Percentiles rank a stretch among this genome's conserved stretches.
Evolutionary conservation across 2,797 vertebrate genomes (phyloP).

Genomic region (Remorina albescens): DNA sequence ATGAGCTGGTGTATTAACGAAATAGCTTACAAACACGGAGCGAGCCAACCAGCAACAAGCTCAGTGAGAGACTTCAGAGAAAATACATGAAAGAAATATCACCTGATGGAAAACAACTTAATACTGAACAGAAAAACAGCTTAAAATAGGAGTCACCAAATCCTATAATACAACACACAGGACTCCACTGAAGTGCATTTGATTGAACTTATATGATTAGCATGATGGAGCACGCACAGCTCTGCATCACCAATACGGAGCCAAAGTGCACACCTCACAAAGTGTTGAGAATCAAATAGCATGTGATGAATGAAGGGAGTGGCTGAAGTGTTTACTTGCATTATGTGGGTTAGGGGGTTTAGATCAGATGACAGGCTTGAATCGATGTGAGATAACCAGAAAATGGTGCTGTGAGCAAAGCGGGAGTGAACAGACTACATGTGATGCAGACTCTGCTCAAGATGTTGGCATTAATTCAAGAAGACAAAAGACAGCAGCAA

Average conservation of each 20-base stretch:
- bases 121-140: slow-evolving; percentile 66
- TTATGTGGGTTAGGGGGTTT: slow-evolving; percentile 7
- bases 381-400: background rate
- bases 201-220: slow-evolving; percentile 44
- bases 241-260: slow-evolving; percentile 43
- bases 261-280: slow-evolving; percentile 57
- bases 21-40: slow-evolving; percentile 80
- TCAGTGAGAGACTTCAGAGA: slow-evolving; percentile 70
- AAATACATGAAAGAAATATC: slow-evolving; percentile 49
- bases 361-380: background rate
- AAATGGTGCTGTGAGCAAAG: slow-evolving; percentile 5
- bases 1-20: slow-evolving; percentile 55
- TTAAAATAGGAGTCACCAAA: slow-evolving; percentile 40
- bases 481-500: slow-evolving; percentile 29
- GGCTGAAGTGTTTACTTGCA: slow-evolving; percentile 14
- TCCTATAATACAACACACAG: slow-evolving; percentile 48
- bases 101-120: slow-evolving; percentile 73
- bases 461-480: slow-evolving; percentile 8
- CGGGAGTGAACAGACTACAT: slow-evolving; percentile 13
- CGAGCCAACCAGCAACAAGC: slow-evolving; percentile 93
- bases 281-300: slow-evolving; percentile 24
- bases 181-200: slow-evolving; percentile 63
- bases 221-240: slow-evolving; percentile 39
- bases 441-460: slow-evolving; percentile 16
- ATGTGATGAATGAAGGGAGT: slow-evolving; percentile 1